Percentiles rank a stretch among this genome's conserved stretches.
Conservation (phyloP, 2,797 vertebrate genomes). For the Myotis daubentonii region DNA sequence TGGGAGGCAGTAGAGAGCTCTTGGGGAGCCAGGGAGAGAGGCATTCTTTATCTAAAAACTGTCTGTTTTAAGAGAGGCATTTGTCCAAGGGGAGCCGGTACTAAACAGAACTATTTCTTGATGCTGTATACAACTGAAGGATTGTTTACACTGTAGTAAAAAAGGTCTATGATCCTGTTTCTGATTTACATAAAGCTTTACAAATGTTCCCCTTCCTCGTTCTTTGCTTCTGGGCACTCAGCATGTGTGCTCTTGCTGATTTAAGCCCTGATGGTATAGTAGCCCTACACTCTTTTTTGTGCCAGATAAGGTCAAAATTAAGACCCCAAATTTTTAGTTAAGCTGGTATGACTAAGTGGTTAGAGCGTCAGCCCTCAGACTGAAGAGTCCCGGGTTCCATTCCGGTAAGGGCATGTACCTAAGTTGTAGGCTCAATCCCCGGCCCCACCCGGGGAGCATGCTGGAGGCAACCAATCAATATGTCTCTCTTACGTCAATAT, state of each 20-base stretch:
- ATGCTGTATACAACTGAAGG: not conserved
- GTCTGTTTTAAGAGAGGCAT: not conserved
- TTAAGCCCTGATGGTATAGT: fast-evolving
- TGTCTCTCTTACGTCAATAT: no score
- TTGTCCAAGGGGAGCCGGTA: not conserved
- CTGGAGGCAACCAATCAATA: no score
- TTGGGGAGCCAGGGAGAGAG: not conserved
- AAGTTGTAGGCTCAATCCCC: no score
- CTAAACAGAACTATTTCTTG: not conserved
- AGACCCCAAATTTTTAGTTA: not conserved
- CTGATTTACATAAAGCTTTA: not conserved
- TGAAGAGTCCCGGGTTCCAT: no score
- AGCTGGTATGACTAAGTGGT: no score
- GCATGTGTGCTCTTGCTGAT: fast-evolving
- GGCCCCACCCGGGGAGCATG: no score
- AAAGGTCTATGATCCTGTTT: not conserved
- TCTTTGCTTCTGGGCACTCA: not conserved
- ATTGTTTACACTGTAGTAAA: not conserved
- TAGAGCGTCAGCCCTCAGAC: no score
- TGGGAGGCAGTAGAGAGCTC: fast-evolving
- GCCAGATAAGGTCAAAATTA: not conserved
- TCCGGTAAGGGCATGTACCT: no score
- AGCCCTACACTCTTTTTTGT: not conserved
- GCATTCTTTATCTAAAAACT: not conserved
- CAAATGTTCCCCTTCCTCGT: not conserved